Percentiles rank a stretch among this genome's conserved stretches.
Conservation (phyloP, 64 coral and sea anemone species). For the Hydrozoanthus tunicans region DNA sequence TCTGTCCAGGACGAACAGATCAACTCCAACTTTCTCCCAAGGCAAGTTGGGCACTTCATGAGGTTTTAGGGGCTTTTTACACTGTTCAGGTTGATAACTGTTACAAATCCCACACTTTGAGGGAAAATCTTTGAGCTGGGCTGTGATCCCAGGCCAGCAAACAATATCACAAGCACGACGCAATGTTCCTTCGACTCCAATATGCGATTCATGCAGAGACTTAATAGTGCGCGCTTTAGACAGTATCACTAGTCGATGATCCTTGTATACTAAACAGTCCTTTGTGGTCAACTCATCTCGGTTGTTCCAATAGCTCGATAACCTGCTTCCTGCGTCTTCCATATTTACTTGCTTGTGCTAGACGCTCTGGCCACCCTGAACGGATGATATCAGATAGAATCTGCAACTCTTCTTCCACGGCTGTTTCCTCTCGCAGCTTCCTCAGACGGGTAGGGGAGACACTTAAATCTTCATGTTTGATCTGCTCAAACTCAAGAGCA, state of each 20-base stretch:
- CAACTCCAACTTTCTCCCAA: constrained; percentile 8
- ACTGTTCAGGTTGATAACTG: constrained; percentile 3
- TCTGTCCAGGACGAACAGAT: neutral
- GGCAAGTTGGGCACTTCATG: neutral
- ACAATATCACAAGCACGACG: neutral
- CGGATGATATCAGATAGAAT: neutral
- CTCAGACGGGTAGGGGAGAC: neutral
- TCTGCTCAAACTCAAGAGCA: no score
- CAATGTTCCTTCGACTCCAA: constrained; percentile 16
- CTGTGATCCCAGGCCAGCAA: constrained; percentile 13
- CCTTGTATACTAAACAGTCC: neutral
- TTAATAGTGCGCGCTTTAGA: neutral
- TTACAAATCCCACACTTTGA: constrained; percentile 28
- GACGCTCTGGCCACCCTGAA: neutral
- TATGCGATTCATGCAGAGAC: neutral
- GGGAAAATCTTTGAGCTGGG: constrained; percentile 14
- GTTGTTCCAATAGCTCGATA: neutral
- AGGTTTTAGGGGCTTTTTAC: constrained; percentile 36
- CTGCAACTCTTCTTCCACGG: neutral
- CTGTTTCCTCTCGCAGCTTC: neutral
- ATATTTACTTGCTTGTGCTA: neutral
- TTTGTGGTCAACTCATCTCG: neutral
- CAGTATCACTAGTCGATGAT: neutral
- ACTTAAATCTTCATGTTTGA: no score
- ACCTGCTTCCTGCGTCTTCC: neutral